Base-by-base conservation (phyloP, 2,888 invertebrate species). In the Macrophya alboannulata region DNA sequence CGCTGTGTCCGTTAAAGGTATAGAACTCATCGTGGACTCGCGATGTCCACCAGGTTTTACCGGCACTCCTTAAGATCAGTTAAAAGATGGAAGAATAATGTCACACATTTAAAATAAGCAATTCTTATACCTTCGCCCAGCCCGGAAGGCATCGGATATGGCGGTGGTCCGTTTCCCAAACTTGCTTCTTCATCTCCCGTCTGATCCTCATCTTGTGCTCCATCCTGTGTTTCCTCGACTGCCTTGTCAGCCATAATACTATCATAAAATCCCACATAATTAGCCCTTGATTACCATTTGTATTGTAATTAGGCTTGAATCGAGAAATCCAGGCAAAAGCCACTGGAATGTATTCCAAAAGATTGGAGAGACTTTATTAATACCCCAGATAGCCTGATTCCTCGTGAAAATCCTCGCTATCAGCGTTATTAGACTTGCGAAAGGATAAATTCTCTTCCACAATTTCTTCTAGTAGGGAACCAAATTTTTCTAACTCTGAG, bases 1-100 rank as follows among this genome's bases (percentile, higher is more conserved):
- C 65, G 87, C 88, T 12, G 89, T 88, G 76, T 93, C 92, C 21
- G 90, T 90, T 45, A 92, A 85, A 8, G 91, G 90, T n/a, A 90
- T 88, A 1, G 89, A 84, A 65, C 89, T 90, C 77, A 91, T 86
- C 10, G 86, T 68, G 0, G 91, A 89, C 48, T 91, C 90, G 3
- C 87, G 83, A 45, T 87, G 87, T 74, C 88, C 87, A 5, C 87
- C 90, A 74, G 85, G 82, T 72, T 89, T 88, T 0, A 88, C 72
- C 1, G 88, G 87, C 25, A 84, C 74, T 43, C 89, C 90, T 85
- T 88, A 12, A 31, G 43, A 51, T 31, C 3, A 51, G 43, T 43
- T 25, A 51, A 31, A 25, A n/a, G 37, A 17, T 68, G 48, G 45
- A 21, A 17, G 15, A 79, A 25, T 17, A 21, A 45, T 21, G 37